These are phyloP conservation scores for Gobius niger DNA, from an alignment of 2,113 vertebrate species.

Conservation along the genomic window DNA sequence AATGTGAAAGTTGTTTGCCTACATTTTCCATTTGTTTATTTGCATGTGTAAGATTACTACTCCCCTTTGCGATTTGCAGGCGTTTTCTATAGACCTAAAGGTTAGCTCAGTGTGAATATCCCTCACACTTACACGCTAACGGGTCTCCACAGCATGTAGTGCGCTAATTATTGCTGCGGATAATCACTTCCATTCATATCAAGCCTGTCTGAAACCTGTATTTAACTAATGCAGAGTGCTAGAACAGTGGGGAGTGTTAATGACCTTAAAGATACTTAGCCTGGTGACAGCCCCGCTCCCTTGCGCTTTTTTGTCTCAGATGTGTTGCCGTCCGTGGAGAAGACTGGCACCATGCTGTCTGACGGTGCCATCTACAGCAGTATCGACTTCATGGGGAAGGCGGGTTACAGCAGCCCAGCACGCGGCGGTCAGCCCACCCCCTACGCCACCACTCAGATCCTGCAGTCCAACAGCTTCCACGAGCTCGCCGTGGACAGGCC, in stretches of 20 bases:
- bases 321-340: conserved; percentile 89
- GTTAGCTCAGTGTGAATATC: conserved; percentile 66
- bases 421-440: conserved; percentile 88
- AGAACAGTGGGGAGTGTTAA: conserved; percentile 69
- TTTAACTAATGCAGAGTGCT: conserved; percentile 62
- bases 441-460: conserved; percentile 93
- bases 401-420: conserved; percentile 89
- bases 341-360: conserved; percentile 93
- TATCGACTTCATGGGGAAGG: conserved; percentile 95
- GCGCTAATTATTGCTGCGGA: conserved; percentile 73
- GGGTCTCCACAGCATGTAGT: conserved; percentile 57
- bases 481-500: conserved; percentile 92
- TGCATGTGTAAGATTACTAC: conserved; percentile 32
- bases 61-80: conserved; percentile 29
- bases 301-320: conserved; percentile 76
- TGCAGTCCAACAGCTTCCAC: conserved; percentile 95
- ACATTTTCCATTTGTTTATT: conserved; percentile 25
- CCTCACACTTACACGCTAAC: conserved; percentile 51
- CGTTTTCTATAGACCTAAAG: conserved; percentile 56
- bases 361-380: conserved; percentile 98
- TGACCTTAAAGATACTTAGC: conserved; percentile 73
- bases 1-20: not conserved
- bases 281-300: conserved; percentile 57
- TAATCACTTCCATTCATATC: conserved; percentile 80
- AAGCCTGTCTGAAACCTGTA: conserved; percentile 62